Evolutionary conservation across 2,888 invertebrate species (phyloP).

Genomic region (Formica aserva): DNA sequence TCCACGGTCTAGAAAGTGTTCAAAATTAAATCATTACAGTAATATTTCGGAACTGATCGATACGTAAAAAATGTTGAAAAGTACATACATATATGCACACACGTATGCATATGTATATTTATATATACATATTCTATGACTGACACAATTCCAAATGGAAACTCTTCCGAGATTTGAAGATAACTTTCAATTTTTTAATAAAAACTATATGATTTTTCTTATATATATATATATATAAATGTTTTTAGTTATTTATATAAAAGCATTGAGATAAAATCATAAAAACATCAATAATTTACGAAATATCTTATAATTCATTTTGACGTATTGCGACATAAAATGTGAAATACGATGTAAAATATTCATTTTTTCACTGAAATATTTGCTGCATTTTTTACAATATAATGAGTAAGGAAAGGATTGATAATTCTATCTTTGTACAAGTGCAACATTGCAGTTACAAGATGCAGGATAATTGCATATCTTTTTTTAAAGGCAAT

Average conservation of each 20-base stretch:
- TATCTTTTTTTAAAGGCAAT: not conserved
- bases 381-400: not conserved
- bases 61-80: not conserved
- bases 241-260: not conserved
- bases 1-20: not conserved
- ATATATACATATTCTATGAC: not conserved
- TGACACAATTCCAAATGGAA: no score
- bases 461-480: not conserved
- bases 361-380: not conserved
- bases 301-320: not conserved
- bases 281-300: not conserved
- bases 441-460: not conserved
- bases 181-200: no score
- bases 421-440: not conserved
- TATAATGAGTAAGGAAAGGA: not conserved
- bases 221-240: no score
- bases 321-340: not conserved
- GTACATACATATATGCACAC: not conserved
- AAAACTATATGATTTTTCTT: no score
- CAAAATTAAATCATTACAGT: conserved; percentile 17
- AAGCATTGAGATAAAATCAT: not conserved
- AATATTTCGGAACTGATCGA: not conserved
- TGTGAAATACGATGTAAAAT: not conserved
- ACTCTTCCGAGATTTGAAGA: no score
- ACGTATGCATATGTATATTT: not conserved